Evolutionary conservation across 1,140 invertebrate species (phyloP).

Genomic region (Ostrea edulis): DNA sequence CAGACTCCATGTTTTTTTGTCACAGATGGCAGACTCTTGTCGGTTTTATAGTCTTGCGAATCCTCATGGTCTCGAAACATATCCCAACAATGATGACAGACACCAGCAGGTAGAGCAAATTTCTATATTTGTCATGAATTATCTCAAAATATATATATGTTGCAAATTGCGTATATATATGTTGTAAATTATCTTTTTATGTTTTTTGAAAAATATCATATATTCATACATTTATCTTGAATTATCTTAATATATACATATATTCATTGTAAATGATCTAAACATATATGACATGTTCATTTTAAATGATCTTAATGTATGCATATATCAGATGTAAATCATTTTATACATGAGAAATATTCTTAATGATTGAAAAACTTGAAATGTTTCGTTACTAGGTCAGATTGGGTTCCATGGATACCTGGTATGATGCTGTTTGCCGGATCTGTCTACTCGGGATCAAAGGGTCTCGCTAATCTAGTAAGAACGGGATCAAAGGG

Average conservation of each 20-base stretch:
- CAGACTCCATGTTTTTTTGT: not conserved
- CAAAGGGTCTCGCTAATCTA: constrained; percentile 76
- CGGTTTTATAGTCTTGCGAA: constrained; percentile 74
- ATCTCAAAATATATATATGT: not conserved
- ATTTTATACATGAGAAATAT: too few relatives aligned
- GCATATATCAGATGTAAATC: too few relatives aligned
- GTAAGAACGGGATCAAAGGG: too few relatives aligned
- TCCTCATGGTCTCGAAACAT: constrained; percentile 69
- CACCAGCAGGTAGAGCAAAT: constrained; percentile 54
- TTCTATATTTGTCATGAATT: not conserved
- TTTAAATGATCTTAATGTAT: too few relatives aligned
- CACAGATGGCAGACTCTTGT: constrained; percentile 80
- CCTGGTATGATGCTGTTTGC: constrained; percentile 77
- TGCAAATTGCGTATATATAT: not conserved
- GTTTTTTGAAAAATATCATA: not conserved
- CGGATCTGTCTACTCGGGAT: constrained; percentile 76
- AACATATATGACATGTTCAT: too few relatives aligned
- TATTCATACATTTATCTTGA: too few relatives aligned
- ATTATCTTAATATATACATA: too few relatives aligned
- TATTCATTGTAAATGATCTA: too few relatives aligned
- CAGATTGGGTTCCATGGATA: constrained; percentile 73
- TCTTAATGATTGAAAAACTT: too few relatives aligned
- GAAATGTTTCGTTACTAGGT: constrained; percentile 52
- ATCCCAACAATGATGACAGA: constrained; percentile 58
- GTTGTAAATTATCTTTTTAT: not conserved